Conservation (phyloP, 2,797 vertebrate species). For the Rhynchotus rufescens region DNA sequence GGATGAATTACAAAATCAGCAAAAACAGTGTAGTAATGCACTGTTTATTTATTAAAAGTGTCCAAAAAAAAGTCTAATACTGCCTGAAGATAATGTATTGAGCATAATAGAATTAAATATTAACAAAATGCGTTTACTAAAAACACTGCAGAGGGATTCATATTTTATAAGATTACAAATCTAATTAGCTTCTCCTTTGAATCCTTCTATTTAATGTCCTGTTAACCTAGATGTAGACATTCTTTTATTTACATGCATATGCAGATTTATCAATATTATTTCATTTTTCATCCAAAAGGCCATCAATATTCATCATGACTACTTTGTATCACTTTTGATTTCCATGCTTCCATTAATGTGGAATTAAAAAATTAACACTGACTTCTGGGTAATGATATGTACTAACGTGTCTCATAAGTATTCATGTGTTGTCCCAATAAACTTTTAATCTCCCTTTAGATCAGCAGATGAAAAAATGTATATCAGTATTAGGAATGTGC, state of each 20-base stretch:
- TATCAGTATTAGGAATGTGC: background rate
- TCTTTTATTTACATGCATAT: background rate
- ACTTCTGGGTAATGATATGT: background rate
- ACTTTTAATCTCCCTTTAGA: background rate
- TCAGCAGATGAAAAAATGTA: background rate
- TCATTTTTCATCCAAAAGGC: background rate
- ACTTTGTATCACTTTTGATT: conserved; percentile 27
- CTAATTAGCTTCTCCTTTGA: background rate
- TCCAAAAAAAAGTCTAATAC: background rate
- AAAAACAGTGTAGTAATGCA: background rate
- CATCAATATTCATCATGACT: background rate
- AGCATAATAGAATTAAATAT: background rate
- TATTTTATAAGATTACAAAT: conserved; percentile 2
- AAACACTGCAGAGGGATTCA: background rate
- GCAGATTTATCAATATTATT: background rate
- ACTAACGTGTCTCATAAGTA: conserved; percentile 1
- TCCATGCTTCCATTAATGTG: background rate
- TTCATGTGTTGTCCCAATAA: background rate
- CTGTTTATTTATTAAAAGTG: background rate
- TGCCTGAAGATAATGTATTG: background rate
- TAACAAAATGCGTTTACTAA: background rate
- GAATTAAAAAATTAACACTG: conserved; percentile 5
- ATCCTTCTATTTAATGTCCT: background rate
- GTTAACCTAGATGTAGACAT: background rate
- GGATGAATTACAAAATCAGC: background rate